Evolutionary conservation across 1,140 invertebrate genomes (phyloP), one percentile per base, ranked within the genome.

Genomic region (Centruroides vittatus): DNA sequence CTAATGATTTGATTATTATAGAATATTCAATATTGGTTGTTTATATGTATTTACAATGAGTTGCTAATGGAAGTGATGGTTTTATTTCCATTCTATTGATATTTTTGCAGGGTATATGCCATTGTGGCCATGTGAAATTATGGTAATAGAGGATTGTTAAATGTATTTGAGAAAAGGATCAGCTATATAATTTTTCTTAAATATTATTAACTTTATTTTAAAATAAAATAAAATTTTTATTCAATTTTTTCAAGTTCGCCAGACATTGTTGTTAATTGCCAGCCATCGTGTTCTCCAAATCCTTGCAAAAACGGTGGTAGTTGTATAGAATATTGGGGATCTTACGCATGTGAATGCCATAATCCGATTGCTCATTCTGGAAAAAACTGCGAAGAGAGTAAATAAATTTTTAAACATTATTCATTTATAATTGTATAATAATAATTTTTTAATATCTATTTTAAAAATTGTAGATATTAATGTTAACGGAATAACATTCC

Each of bases 361-460:
- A 94, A 95, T 75, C 82, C 82, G 50, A 91, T 89, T 87, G 89
- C 92, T 3, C 92, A 94, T 73, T 81, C 86, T 50, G 92, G 92
- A 62, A 79, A 79, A 55, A 87, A 85, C 70, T 96, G 92, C 74
- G 89, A 95, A 77, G 85, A 82, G 66, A 92, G 90, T 93, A 76
- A 82, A 82, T 78, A 1, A 6, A 41, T 41, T 41, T 41, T 41
- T 41, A 58, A 12, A 58, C 41, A n/a, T 12, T 35, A 36, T 51
- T 50, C 5, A 52, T 46, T 10, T 12, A 34, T n/a, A 11, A 48
- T 53, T 58, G 23, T 46, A 41, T 48, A 12, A 9, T 48, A 1
- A n/a, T 50, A 35, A 10, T 9, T 52, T 49, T 55, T 34, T 35
- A 58, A 54, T 52, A 47, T 61, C 51, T 41, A 60, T 8, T 59